Percentiles rank a stretch among this genome's conserved stretches.
These are phyloP conservation scores for Lasioglossum malachurum DNA, from an alignment of 2,888 invertebrate species.

Conservation along the genomic window DNA sequence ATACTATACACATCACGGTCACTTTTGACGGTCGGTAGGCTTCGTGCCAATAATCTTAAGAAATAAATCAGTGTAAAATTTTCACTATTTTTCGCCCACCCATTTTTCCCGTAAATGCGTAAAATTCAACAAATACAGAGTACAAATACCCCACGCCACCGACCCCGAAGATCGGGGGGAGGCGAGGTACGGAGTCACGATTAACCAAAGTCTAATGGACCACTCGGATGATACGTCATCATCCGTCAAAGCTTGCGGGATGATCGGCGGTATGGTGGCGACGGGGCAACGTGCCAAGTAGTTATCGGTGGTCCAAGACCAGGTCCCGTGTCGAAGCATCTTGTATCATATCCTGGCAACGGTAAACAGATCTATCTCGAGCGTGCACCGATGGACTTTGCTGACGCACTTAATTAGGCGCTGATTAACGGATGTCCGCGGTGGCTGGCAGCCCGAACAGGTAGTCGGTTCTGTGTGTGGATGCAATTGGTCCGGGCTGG, in stretches of 20 bases:
- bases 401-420: conserved; percentile 77
- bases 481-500: conserved; percentile 70
- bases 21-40: no score
- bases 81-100: no score
- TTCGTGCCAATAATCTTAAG: no score
- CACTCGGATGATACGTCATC: background rate
- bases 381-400: conserved; percentile 68
- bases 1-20: no score
- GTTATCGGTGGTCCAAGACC: conserved; percentile 22
- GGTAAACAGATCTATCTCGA: conserved; percentile 49
- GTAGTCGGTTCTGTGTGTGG: conserved; percentile 58
- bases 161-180: background rate
- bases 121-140: background rate
- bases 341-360: conserved; percentile 11
- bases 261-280: background rate
- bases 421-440: conserved; percentile 78
- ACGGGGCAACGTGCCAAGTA: conserved; percentile 9
- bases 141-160: no score
- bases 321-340: background rate
- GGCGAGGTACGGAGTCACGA: accelerated
- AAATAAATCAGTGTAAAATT: no score
- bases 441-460: conserved; percentile 53
- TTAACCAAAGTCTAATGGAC: conserved; percentile 2
- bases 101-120: no score
- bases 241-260: background rate